Percentiles rank a stretch among this genome's conserved stretches.
Evolutionary conservation across 1,140 invertebrate species (phyloP).

Genomic region (Hypsibius dujardini): DNA sequence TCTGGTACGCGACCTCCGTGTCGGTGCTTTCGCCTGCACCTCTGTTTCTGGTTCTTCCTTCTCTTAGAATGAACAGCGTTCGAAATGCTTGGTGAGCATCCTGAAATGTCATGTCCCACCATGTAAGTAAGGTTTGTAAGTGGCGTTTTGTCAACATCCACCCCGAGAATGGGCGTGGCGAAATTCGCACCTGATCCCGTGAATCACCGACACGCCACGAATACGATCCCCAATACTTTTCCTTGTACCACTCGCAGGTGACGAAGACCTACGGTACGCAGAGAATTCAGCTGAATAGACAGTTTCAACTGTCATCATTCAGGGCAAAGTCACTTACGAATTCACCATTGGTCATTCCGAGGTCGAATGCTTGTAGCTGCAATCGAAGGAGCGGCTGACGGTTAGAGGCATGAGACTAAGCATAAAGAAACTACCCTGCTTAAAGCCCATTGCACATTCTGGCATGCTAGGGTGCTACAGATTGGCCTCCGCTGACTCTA

Average conservation of each 20-base stretch:
- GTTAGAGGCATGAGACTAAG: too few species aligned
- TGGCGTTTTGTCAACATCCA: too few species aligned
- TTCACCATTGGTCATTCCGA: slow-evolving; percentile 6
- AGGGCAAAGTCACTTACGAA: not conserved
- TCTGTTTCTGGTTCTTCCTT: too few species aligned
- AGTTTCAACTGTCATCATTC: not conserved
- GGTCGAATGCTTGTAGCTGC: not conserved
- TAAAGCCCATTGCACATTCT: too few species aligned
- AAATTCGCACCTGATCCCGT: not conserved
- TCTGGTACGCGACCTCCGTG: not conserved
- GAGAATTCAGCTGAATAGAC: not conserved
- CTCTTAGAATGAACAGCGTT: not conserved
- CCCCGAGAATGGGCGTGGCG: too few species aligned
- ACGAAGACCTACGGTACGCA: not conserved
- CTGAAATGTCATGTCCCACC: not conserved
- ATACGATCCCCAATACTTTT: not conserved
- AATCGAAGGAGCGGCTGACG: too few species aligned
- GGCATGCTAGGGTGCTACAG: too few species aligned
- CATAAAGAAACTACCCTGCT: too few species aligned
- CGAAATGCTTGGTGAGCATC: not conserved
- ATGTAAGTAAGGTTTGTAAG: too few species aligned
- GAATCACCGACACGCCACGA: not conserved
- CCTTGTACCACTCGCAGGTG: not conserved
- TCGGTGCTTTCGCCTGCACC: too few species aligned
- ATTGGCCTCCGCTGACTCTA: too few species aligned